Conservation (phyloP, 2,113 vertebrate species). For the Petroica traversi region DNA sequence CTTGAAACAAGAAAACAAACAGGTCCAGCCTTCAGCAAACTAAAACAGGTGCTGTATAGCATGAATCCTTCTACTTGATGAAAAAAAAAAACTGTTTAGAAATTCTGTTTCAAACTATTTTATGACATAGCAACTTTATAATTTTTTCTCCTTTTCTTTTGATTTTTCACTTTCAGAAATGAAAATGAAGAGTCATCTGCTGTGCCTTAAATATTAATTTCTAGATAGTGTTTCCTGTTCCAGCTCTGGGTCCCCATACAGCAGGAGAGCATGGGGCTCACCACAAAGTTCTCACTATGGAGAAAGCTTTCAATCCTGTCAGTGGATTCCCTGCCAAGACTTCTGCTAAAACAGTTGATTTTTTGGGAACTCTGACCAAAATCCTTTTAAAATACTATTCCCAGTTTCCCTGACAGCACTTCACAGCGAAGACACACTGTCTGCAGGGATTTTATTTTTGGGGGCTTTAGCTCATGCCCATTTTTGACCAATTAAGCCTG, state of each 20-base stretch:
- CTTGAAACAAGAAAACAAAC: background rate
- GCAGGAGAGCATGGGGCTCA: background rate
- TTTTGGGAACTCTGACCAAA: background rate
- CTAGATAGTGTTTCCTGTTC: background rate
- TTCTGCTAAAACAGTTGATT: background rate
- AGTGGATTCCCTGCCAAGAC: background rate
- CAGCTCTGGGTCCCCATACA: background rate
- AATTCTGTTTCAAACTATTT: background rate
- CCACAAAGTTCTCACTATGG: background rate
- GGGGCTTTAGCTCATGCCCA: background rate
- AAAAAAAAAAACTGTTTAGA: background rate
- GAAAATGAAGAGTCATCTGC: background rate
- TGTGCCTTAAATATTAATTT: background rate
- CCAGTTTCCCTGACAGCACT: background rate
- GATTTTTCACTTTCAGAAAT: background rate
- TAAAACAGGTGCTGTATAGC: background rate
- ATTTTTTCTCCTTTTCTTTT: constrained; percentile 18
- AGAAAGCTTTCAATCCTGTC: background rate
- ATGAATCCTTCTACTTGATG: background rate
- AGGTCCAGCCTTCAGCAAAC: background rate
- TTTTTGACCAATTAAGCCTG: constrained; percentile 14
- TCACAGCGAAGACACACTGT: background rate
- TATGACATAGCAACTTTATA: background rate
- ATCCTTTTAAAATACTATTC: background rate
- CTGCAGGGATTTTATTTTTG: background rate